Conservation (phyloP, 2,113 vertebrate genomes). For the Cygnus atratus region DNA sequence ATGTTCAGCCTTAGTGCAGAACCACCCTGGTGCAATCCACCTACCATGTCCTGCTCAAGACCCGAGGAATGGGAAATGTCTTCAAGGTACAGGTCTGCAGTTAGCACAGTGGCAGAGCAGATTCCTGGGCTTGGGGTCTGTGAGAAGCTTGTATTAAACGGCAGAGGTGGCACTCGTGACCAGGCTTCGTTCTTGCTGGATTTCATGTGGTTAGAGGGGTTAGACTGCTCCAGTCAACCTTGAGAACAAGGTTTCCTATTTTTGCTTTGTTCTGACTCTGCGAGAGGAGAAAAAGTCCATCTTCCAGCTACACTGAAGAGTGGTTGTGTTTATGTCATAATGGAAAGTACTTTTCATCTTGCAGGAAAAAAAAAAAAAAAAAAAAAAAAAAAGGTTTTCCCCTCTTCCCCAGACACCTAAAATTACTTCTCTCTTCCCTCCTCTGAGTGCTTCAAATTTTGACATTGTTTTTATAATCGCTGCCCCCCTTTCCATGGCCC, state of each 20-base stretch:
- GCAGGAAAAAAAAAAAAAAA: background rate
- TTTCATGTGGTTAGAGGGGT: background rate
- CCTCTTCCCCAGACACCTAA: background rate
- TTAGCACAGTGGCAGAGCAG: background rate
- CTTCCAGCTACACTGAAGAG: background rate
- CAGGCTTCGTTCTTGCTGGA: background rate
- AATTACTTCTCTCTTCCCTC: background rate
- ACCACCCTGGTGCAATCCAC: background rate
- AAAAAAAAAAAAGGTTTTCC: background rate
- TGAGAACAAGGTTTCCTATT: background rate
- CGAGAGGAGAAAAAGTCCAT: background rate
- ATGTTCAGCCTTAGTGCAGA: background rate
- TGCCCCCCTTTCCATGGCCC: background rate
- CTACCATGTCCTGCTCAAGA: background rate
- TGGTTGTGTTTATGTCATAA: background rate
- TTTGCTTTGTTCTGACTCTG: background rate
- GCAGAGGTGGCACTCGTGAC: background rate
- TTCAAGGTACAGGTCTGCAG: background rate
- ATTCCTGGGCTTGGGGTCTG: background rate
- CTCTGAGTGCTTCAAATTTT: background rate
- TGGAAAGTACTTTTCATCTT: background rate
- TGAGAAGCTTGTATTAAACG: background rate
- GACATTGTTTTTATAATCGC: background rate
- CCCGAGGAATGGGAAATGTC: background rate
- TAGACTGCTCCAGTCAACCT: background rate